Percentiles rank a stretch among this genome's conserved stretches.
Conservation (phyloP, 1,140 invertebrate species). For the Oncopodura yosiiana region DNA sequence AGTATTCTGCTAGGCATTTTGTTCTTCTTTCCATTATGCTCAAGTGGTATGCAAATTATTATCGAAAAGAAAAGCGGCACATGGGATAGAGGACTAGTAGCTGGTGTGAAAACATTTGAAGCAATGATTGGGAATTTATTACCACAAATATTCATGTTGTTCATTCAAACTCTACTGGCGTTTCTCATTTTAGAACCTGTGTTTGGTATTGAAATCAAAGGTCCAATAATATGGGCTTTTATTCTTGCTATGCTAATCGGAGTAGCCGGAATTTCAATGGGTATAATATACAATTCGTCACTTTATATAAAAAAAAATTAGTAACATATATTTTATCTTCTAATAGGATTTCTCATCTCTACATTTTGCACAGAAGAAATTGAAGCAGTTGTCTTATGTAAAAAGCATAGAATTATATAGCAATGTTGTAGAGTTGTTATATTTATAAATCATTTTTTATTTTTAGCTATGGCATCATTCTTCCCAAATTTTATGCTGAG, state of each 20-base stretch:
- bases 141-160: conserved; percentile 88
- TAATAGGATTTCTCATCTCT: conserved; percentile 45
- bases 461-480: conserved; percentile 47
- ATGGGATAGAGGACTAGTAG: conserved; percentile 75
- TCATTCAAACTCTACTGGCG: conserved; percentile 75
- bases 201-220: conserved; percentile 25
- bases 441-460: no score
- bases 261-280: conserved; percentile 22
- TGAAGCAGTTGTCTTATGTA: conserved; percentile 68
- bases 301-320: no score
- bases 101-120: conserved; percentile 67
- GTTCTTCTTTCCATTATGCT: conserved; percentile 86
- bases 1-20: no score
- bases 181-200: conserved; percentile 45
- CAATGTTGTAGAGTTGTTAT: no score
- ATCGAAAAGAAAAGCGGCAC: conserved; percentile 82
- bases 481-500: conserved; percentile 29
- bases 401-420: no score
- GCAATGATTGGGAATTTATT: conserved; percentile 82
- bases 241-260: conserved; percentile 13
- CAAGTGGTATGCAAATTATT: conserved; percentile 83
- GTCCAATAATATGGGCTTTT: conserved; percentile 7
- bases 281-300: no score
- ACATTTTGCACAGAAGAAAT: conserved; percentile 46
- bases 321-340: conserved; percentile 14